Base-by-base conservation (phyloP, 2,888 invertebrate species). In the Melipona bicolor region DNA sequence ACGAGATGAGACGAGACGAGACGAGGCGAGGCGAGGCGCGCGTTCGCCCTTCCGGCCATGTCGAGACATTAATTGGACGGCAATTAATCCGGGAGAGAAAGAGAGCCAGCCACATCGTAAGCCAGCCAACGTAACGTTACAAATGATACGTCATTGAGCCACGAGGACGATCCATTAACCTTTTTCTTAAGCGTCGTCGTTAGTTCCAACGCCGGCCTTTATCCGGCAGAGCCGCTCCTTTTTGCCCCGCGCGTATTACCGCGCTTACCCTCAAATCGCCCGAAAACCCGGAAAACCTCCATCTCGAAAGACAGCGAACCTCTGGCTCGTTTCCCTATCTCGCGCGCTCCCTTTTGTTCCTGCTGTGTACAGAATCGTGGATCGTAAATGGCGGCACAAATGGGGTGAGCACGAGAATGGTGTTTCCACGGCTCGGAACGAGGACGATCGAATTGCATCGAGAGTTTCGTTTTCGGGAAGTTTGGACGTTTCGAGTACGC, bases 11-110 rank as follows among this genome's bases (percentile, higher is more conserved):
- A 50, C 50, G 50, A 50, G 13, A 52, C 15, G 17, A 61, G 24
- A 13, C 13, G 6, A 49, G 49, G 2, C 9, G 6, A 49, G 49
- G 2, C 15, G 49, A 69, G 77, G 61, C 70, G 36, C n/a, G 17
- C 69, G 67, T 78, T 78, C 70, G 84, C 79, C 79, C 77, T 84
- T 84, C 81, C 84, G 86, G 70, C 89, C 87, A 87, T 79, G 89
- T 86, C 87, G 84, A 81, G 91, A 87, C 91, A 90, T 92, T 92
- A 92, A 92, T 92, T 91, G 90, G 89, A 84, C 83, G 79, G 89
- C 92, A 92, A 93, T 93, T 93, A 93, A 93, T 93, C 90, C 87
- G 69, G 43, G 43, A 68, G 62, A 75, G 82, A 79, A 75, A 71
- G 83, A 79, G 73, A 59, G 61, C 43, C 49, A 62, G 32, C 32